These are phyloP conservation scores for Podargus strigoides DNA, from an alignment of 2,797 vertebrate genomes.

Conservation along the genomic window DNA sequence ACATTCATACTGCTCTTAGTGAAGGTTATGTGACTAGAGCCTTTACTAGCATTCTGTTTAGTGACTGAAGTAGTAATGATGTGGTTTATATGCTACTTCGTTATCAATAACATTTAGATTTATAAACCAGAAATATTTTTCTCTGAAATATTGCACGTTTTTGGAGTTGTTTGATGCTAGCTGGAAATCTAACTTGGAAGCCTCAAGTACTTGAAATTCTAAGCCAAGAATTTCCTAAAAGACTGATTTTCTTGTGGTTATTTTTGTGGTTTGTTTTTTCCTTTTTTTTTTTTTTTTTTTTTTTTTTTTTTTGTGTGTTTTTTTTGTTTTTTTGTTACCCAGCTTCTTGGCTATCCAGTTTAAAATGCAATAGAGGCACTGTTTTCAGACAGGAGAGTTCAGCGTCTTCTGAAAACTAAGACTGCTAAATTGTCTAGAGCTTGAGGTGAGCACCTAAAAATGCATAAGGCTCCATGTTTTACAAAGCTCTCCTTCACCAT, in stretches of 20 bases:
- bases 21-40: neutral
- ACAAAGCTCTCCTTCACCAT: neutral
- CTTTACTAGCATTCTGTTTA: neutral
- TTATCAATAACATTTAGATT: neutral
- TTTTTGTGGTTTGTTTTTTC: too few species aligned
- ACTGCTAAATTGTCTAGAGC: neutral
- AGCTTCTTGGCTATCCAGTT: rapidly evolving
- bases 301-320: too few species aligned
- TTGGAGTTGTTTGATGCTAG: neutral
- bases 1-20: neutral
- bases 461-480: too few species aligned
- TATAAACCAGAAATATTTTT: neutral
- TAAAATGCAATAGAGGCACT: neutral
- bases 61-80: neutral
- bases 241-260: too few species aligned
- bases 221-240: neutral
- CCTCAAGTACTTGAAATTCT: neutral
- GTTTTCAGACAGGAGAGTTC: neutral
- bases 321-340: neutral
- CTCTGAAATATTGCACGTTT: rapidly evolving
- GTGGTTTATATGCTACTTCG: neutral
- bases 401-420: neutral
- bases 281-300: too few species aligned
- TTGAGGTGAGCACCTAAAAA: neutral
- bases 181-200: neutral